Base-by-base conservation (phyloP, 2,113 vertebrate species). In the Xiphophorus hellerii region DNA sequence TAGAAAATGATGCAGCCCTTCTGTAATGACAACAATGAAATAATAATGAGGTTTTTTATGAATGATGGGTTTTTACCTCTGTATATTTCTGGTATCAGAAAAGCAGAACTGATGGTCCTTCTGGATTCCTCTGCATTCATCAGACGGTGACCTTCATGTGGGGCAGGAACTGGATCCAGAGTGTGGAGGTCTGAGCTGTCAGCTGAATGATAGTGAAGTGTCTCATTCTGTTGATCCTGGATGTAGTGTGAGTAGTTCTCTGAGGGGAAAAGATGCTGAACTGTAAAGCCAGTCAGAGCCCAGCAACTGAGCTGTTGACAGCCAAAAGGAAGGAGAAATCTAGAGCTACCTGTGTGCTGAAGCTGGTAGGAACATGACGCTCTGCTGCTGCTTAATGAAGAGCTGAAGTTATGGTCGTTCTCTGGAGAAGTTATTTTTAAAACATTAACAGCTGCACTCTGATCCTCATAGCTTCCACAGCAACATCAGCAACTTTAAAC, bases 351-450 rank as follows among this genome's bases (percentile, higher is more conserved):
- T 81, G 51, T 84, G 75, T 29, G 69, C 10, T 76, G 79, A 5
- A 89, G 71, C 64, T 89, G 80, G 67, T 58, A 91, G 72, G 69
- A 74, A 44, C 85, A 74, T 5, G 81, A n/a, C 5, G 69, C 3
- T 0, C 64, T 65, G 35, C 51, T 82, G 54, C 67, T 10, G 13
- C 35, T 4, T 14, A 74, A 66, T 29, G 66, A 81, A 17, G 39
- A 71, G 54, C 28, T 48, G 60, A 10, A 72, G 25, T 83, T 84
- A 58, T 69, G 22, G 62, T 90, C 88, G 65, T 76, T 85, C 42
- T 93, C 92, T 91, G 78, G 4, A 39, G 44, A 20, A 20, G 14
- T 20, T 48, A 22, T 48, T 48, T 15, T 17, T 6, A 48, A 48
- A 48, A 48, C 37, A 20, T 1, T 20, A 48, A 15, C 14, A 15